These are phyloP conservation scores for Galbula dea DNA, from an alignment of 2,113 vertebrate genomes.

Conservation along the genomic window DNA sequence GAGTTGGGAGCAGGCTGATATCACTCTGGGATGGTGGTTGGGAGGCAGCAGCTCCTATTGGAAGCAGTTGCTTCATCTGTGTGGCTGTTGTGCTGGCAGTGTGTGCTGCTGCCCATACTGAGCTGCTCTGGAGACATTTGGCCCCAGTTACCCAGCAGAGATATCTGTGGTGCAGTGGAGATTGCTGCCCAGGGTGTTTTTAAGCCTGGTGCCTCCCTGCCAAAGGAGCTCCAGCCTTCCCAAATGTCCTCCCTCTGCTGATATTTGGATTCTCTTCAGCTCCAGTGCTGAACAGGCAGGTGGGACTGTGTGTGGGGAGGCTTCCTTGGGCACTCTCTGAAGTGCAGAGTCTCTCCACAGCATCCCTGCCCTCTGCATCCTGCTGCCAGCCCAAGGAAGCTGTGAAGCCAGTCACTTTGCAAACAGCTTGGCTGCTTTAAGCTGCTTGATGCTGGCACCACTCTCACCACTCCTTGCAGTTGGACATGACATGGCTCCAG, in stretches of 20 bases:
- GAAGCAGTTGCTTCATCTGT: not conserved
- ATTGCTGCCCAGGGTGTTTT: not conserved
- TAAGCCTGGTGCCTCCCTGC: not conserved
- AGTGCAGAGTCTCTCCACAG: not conserved
- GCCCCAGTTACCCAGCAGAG: not conserved
- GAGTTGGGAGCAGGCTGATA: not conserved
- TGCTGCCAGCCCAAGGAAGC: not conserved
- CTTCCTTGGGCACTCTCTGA: not conserved
- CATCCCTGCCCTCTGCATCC: not conserved
- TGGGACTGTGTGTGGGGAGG: accelerated
- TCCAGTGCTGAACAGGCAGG: not conserved
- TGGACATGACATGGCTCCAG: not conserved
- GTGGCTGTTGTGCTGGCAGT: not conserved
- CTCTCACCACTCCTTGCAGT: not conserved
- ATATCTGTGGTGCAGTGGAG: not conserved
- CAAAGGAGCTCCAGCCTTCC: not conserved
- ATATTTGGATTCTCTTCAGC: not conserved
- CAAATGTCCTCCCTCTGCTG: not conserved
- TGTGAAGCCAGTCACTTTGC: not conserved
- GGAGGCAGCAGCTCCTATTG: not conserved
- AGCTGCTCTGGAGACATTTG: not conserved
- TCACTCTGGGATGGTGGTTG: not conserved
- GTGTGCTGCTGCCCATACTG: not conserved
- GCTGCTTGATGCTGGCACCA: not conserved
- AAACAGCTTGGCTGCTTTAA: not conserved